Conservation (phyloP, 2,888 invertebrate species). For the Netelia fuscicornis region DNA sequence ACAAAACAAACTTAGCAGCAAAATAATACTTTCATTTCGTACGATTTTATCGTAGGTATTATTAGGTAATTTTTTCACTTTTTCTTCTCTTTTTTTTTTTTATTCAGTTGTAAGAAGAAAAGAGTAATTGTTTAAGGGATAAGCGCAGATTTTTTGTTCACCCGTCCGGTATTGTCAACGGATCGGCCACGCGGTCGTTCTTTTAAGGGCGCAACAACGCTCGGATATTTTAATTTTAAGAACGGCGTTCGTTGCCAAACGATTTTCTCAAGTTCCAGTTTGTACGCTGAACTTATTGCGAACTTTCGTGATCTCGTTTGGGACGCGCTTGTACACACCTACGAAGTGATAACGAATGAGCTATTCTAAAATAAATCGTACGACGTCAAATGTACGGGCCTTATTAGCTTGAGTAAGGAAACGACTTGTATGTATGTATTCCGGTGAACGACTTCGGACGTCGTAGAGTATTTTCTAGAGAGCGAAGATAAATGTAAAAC, state of each 20-base stretch:
- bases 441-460: slow-evolving; percentile 23
- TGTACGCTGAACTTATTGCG: background rate
- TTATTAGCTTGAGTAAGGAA: slow-evolving; percentile 78
- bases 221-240: slow-evolving; percentile 59
- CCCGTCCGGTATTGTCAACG: slow-evolving; percentile 16
- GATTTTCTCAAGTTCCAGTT: background rate
- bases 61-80: slow-evolving; percentile 45
- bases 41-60: slow-evolving; percentile 74
- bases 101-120: slow-evolving; percentile 11
- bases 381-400: slow-evolving; percentile 75
- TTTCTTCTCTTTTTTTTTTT: slow-evolving; percentile 3
- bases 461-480: slow-evolving; percentile 35
- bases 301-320: slow-evolving; percentile 29
- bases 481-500: background rate
- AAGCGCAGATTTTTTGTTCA: slow-evolving; percentile 8
- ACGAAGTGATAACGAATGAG: slow-evolving; percentile 76
- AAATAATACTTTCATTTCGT: slow-evolving; percentile 66
- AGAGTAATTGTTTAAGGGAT: slow-evolving; percentile 10
- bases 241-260: background rate
- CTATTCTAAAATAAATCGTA: slow-evolving; percentile 75
- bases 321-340: slow-evolving; percentile 19
- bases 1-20: slow-evolving; percentile 19
- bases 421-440: slow-evolving; percentile 4
- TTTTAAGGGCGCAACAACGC: slow-evolving; percentile 44
- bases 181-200: slow-evolving; percentile 4